Base-by-base conservation (phyloP, 2,797 vertebrate genomes). In the Pogonophryne albipinna region DNA sequence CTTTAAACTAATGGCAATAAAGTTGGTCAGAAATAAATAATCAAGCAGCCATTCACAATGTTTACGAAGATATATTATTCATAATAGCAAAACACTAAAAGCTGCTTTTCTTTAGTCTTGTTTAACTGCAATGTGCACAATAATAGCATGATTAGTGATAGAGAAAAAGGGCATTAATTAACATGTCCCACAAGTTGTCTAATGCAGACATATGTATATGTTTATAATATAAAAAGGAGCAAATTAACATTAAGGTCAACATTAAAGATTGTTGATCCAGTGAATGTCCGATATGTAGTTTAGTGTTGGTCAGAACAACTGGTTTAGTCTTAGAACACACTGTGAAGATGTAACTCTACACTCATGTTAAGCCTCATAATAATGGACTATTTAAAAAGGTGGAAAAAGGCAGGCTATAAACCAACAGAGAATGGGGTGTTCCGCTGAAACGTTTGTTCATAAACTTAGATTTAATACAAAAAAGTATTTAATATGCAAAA, bases 81-180 rank as follows among this genome's bases (percentile, higher is more conserved):
- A 66, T 17, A 10, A 70, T 31, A 53, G 73, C 27, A 77, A 76
- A 55, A 45, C 19, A 55, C 7, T 56, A 41, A 55, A 44, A 56
- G 52, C 42, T 47, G 44, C 65, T 59, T 69, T 49, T 78, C 17
- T 67, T 58, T 23, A 52, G 31, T 7, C 13, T 49, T 15, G 49
- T 63, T 55, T 68, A 47, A 61, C 34, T 63, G 61, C 23, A 13
- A 61, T 45, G 17, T 20, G 10, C 38, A 10, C 13, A 62, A 49
- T 49, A 65, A 61, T 67, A 17, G 17, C 23, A 59, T 20, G 10
- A 63, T 6, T 66, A 50, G 45, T 14, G n/a, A 38, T 8, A 2
- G 17, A 38, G 23, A 4, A 57, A 15, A 42, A 9, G 1, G 3
- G 12, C 16, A 49, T 57, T 51, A n/a, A 16, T 23, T 0, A 44